Base-by-base conservation (phyloP, 2,888 invertebrate genomes). In the Clunio marinus region DNA sequence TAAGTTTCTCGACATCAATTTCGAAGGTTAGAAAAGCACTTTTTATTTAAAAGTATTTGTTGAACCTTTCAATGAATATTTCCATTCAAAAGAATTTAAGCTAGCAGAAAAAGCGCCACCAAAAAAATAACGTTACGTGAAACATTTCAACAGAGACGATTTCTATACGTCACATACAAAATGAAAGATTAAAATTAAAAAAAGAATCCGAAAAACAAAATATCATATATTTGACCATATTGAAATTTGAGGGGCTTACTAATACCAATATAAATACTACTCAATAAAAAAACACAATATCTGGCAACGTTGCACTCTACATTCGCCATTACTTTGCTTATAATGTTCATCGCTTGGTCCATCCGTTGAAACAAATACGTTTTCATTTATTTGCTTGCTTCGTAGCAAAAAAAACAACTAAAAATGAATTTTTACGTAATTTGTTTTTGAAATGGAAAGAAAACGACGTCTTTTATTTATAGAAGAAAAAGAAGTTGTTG, bases 381-480 rank as follows among this genome's bases (percentile, higher is more conserved):
- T 15, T 15, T 27, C 20, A 32, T 35, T 32, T 45, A 45, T 45
- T 45, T 45, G 5, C 45, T 45, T 4, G 45, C 4, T 28, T 59
- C 59, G 28, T n/a, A 59, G 17, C 15, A 15, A n/a, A 27, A 28
- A 27, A 57, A 57, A 25, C 25, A 57, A 24, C 24, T 25, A n/a
- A 24, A 62, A n/a, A 62, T 41, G 37, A 62, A 24, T 22, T 20
- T 62, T 62, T 62, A 62, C 62, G 62, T 62, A 62, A 62, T 62
- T 10, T 62, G 62, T 62, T 62, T 37, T 41, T 45, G 41, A 59
- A 59, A 59, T 35, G 59, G 20, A 59, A 17, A 32, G 17, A 59
- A 15, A 32, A 32, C 3, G 28, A 59, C 59, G 60, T 10, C 60
- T 37, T 62, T 62, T 62, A 62, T 41, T 62, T 62, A 62, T 41